Conservation (phyloP, 2,888 invertebrate genomes). For the Rotaria socialis region DNA sequence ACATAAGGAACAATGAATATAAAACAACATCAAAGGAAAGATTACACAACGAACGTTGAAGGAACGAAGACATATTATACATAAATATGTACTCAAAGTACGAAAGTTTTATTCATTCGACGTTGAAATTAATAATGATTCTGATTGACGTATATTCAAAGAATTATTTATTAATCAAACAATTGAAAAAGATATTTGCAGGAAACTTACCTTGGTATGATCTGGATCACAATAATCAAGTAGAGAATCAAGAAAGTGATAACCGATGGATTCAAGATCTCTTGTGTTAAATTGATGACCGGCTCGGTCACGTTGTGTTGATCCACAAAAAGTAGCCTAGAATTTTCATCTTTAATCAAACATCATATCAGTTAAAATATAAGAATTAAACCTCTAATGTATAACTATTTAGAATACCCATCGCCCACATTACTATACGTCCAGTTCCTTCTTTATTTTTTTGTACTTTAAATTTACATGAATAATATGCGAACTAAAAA, state of each 20-base stretch:
- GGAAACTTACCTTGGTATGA: slow-evolving; percentile 54
- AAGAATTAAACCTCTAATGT: slow-evolving; percentile 70
- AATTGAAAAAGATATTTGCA: background rate
- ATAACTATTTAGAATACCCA: slow-evolving; percentile 87
- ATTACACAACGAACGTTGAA: background rate
- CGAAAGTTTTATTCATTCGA: background rate
- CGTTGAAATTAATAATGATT: background rate
- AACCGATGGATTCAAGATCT: slow-evolving; percentile 77
- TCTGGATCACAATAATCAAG: slow-evolving; percentile 74
- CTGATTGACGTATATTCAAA: too few relatives aligned
- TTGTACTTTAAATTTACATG: slow-evolving; percentile 86
- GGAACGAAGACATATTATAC: background rate
- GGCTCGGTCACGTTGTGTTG: slow-evolving; percentile 70
- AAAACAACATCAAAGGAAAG: too few relatives aligned
- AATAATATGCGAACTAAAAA: slow-evolving; percentile 78
- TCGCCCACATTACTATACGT: slow-evolving; percentile 86
- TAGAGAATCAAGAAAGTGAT: slow-evolving; percentile 83
- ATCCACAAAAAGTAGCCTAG: slow-evolving; percentile 79
- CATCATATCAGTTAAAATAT: background rate
- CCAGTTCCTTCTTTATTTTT: slow-evolving; percentile 90
- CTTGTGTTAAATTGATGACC: slow-evolving; percentile 78
- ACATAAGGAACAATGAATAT: background rate
- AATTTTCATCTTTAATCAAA: slow-evolving; percentile 18
- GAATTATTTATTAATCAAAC: too few relatives aligned
- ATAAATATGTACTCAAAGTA: background rate